Conservation (phyloP, 2,113 vertebrate species). For the Onychorhynchus coronatus region DNA sequence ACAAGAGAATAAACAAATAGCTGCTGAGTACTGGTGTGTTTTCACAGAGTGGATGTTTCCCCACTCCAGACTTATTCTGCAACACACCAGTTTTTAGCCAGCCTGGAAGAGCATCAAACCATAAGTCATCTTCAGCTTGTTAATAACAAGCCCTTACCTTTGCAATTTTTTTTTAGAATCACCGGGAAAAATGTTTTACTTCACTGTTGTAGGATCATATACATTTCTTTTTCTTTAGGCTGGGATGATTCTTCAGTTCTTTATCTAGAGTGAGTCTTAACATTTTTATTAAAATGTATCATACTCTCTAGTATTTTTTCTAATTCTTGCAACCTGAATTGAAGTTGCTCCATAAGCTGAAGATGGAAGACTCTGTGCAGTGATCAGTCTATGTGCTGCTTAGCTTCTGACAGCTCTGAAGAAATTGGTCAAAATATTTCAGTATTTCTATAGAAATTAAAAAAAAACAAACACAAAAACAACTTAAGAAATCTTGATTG, state of each 20-base stretch:
- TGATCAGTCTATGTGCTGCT: background rate
- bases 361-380: background rate
- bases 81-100: background rate
- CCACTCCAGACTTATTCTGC: background rate
- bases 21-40: background rate
- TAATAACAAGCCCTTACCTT: background rate
- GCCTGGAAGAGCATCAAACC: background rate
- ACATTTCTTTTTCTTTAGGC: background rate
- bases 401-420: background rate
- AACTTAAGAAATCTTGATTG: background rate
- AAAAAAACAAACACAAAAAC: background rate
- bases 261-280: background rate
- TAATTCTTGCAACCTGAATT: background rate
- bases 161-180: background rate
- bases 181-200: background rate
- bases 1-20: background rate
- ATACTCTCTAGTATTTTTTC: background rate
- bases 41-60: background rate
- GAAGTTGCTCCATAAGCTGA: background rate
- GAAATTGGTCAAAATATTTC: background rate
- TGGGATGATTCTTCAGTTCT: slow-evolving; percentile 17
- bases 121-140: background rate
- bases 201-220: background rate
- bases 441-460: background rate
- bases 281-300: background rate